These are phyloP conservation scores for Myxocyprinus asiaticus DNA, from an alignment of 2,113 vertebrate species.

Conservation along the genomic window DNA sequence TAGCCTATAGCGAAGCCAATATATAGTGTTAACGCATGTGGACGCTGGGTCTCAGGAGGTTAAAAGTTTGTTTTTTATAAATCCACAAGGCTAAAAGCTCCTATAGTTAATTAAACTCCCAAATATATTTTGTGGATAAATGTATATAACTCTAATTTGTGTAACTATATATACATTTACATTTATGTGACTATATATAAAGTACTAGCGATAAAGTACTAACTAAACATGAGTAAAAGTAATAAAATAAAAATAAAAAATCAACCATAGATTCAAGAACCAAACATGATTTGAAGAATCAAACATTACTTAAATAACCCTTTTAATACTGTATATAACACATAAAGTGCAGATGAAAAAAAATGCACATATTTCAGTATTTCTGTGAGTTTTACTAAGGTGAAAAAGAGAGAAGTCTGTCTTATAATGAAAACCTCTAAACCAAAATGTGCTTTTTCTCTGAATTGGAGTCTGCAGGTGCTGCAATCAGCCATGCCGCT, in stretches of 20 bases:
- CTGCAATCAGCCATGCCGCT: conserved; percentile 53
- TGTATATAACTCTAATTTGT: too few species aligned
- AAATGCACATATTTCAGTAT: background rate
- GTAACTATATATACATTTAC: too few species aligned
- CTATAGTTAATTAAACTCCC: too few species aligned
- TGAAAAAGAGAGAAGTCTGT: background rate
- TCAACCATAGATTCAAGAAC: background rate
- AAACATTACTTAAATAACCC: too few species aligned
- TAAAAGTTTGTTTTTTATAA: too few species aligned
- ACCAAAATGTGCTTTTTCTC: conserved; percentile 32
- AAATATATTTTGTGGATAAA: conserved; percentile 12
- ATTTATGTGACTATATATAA: too few species aligned
- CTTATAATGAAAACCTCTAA: conserved; percentile 14
- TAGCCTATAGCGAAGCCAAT: too few species aligned
- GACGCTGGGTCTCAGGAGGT: too few species aligned
- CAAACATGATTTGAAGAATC: background rate
- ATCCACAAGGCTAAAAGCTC: too few species aligned
- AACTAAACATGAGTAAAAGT: background rate
- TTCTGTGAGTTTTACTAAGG: background rate
- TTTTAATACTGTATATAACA: too few species aligned
- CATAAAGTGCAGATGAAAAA: background rate
- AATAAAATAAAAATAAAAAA: background rate
- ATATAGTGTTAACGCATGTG: too few species aligned
- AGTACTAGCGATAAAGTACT: too few species aligned
- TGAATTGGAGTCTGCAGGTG: conserved; percentile 46